These are phyloP conservation scores for Lasioglossum baleicum DNA, from an alignment of 1,140 invertebrate genomes.

Conservation along the genomic window DNA sequence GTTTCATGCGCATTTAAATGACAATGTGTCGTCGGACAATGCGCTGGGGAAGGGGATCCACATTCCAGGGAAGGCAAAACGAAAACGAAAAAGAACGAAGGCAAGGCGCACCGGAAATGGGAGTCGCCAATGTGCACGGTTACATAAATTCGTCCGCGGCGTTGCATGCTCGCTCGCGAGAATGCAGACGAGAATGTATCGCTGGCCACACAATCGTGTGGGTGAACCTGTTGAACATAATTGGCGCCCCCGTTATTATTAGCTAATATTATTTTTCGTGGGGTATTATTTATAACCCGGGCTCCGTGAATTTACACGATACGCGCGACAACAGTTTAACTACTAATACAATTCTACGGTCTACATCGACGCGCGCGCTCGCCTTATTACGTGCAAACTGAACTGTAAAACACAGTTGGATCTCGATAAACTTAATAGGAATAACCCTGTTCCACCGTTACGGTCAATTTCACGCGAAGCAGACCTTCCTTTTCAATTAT, in stretches of 20 bases:
- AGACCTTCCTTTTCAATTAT: too few species aligned
- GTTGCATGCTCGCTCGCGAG: constrained; percentile 12
- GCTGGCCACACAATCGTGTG: constrained; percentile 34
- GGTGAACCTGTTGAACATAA: constrained; percentile 49
- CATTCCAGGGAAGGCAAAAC: neutral
- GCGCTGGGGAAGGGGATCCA: neutral
- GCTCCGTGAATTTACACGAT: neutral
- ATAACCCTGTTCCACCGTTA: too few species aligned
- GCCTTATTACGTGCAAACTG: too few species aligned
- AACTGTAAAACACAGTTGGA: too few species aligned
- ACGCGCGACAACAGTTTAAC: constrained; percentile 1
- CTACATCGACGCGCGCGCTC: too few species aligned
- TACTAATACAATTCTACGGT: neutral
- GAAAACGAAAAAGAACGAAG: constrained; percentile 8
- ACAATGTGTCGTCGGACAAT: neutral
- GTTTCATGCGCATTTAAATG: neutral
- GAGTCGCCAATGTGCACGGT: constrained; percentile 29
- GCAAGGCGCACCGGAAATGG: constrained; percentile 34
- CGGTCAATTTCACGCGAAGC: too few species aligned
- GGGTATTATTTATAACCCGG: constrained; percentile 39
- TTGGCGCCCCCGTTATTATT: constrained; percentile 47
- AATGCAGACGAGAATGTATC: constrained; percentile 36
- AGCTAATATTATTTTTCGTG: constrained; percentile 41
- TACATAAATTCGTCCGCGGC: constrained; percentile 37
- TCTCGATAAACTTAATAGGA: too few species aligned